Evolutionary conservation across 2,888 invertebrate genomes (phyloP).

Genomic region (Penaeus monodon): DNA sequence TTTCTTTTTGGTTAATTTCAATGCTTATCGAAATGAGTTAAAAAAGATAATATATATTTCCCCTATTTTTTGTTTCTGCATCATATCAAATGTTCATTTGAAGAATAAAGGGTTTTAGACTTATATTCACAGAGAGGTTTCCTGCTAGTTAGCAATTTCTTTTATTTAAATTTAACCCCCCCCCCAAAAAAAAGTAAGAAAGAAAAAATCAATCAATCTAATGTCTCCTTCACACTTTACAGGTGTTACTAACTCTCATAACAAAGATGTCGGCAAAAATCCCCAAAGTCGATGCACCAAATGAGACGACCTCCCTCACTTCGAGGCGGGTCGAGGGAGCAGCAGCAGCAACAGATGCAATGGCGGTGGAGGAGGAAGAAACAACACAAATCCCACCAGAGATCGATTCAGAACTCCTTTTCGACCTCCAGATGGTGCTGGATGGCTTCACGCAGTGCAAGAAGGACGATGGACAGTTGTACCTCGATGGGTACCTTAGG

Average conservation of each 20-base stretch:
- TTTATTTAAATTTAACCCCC: too few species aligned
- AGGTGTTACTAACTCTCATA: background rate
- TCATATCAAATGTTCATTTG: too few species aligned
- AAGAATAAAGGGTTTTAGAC: too few species aligned
- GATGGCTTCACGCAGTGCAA: constrained; percentile 54
- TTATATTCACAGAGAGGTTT: too few species aligned
- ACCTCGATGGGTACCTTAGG: constrained; percentile 56
- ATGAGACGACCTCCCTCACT: constrained; percentile 6
- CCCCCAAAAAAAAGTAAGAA: too few species aligned
- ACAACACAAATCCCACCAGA: background rate
- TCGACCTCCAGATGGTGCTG: constrained; percentile 56
- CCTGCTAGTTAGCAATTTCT: too few species aligned
- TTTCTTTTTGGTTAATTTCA: too few species aligned
- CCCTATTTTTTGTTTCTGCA: too few species aligned
- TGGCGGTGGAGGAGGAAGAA: constrained; percentile 2
- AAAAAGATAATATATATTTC: too few species aligned
- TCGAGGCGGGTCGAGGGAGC: constrained; percentile 22
- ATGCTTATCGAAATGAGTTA: too few species aligned
- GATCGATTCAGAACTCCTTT: constrained; percentile 32
- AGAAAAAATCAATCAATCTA: too few species aligned
- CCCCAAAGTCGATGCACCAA: background rate
- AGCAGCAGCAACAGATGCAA: background rate
- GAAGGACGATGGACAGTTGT: constrained; percentile 58
- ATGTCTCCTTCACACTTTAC: background rate
- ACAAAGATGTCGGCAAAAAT: constrained; percentile 19